phyloP scores from a whole-genome alignment of 1,140 invertebrate genomes.

The Aphaenogaster ashmeadi region DNA sequence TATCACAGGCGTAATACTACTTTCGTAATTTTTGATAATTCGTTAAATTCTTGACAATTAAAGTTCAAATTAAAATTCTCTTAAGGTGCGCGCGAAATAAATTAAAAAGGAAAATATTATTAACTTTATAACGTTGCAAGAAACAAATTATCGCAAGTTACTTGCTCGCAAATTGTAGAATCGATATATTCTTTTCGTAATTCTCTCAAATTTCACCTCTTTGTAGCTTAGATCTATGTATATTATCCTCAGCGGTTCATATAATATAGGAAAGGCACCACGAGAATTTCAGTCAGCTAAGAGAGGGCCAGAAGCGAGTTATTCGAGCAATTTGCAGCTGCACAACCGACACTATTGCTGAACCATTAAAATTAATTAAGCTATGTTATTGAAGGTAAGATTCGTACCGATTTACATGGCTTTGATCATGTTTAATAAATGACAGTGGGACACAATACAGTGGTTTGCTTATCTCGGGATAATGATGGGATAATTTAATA shows the following conservation, averaged over 20 bases:
- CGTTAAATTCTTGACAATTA: background rate
- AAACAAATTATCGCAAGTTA: background rate
- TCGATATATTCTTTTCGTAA: background rate
- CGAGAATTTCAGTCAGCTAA: constrained; percentile 55
- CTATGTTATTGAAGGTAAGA: constrained; percentile 52
- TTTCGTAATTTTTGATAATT: background rate
- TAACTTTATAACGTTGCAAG: background rate
- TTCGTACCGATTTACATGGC: constrained; percentile 40
- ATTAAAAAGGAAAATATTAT: background rate
- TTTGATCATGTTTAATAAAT: constrained; percentile 39
- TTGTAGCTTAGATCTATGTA: background rate
- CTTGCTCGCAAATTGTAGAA: background rate
- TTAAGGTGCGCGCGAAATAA: background rate
- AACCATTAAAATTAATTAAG: constrained; percentile 61
- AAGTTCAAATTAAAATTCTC: background rate
- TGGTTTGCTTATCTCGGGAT: background rate
- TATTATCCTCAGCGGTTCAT: constrained; percentile 6
- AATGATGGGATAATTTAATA: constrained; percentile 11
- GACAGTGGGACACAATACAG: background rate
- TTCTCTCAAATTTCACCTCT: constrained; percentile 16
- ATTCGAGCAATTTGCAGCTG: constrained; percentile 58
- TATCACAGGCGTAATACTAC: background rate
- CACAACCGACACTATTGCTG: constrained; percentile 51
- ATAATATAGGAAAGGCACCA: constrained; percentile 55
- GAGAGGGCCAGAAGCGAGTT: constrained; percentile 37